Evolutionary conservation across 1,140 invertebrate genomes (phyloP).

Genomic region (Drosophila serrata): DNA sequence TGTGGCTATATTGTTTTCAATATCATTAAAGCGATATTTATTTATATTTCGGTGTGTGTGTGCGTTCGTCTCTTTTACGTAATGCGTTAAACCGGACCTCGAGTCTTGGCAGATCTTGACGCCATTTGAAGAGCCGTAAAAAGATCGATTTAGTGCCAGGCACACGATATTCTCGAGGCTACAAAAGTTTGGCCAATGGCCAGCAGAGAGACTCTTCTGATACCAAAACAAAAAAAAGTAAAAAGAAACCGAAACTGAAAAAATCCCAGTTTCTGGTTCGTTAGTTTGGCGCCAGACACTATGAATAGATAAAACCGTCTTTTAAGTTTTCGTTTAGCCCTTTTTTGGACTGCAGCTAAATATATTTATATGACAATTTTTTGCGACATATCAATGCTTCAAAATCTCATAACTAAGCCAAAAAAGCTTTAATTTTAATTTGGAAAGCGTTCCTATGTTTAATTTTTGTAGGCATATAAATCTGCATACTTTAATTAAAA

Average conservation of each 20-base stretch:
- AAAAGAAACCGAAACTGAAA: slow-evolving; percentile 1
- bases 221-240: slow-evolving; percentile 17
- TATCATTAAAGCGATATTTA: slow-evolving; percentile 66
- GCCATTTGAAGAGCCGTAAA: slow-evolving; percentile 47
- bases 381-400: no score
- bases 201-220: slow-evolving; percentile 28
- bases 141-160: slow-evolving; percentile 68
- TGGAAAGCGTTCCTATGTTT: no score
- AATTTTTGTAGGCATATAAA: no score
- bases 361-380: no score
- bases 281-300: slow-evolving; percentile 24
- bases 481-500: no score
- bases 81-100: slow-evolving; percentile 73
- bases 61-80: slow-evolving; percentile 60
- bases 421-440: no score
- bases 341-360: no score
- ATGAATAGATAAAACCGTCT: slow-evolving; percentile 25
- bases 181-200: slow-evolving; percentile 44
- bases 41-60: slow-evolving; percentile 24
- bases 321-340: background rate
- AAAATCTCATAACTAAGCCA: no score
- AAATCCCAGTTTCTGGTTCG: slow-evolving; percentile 28
- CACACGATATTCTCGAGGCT: slow-evolving; percentile 54
- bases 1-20: slow-evolving; percentile 43
- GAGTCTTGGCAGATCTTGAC: slow-evolving; percentile 31